Conservation (phyloP, 2,797 vertebrate genomes). For the Merluccius polli region DNA sequence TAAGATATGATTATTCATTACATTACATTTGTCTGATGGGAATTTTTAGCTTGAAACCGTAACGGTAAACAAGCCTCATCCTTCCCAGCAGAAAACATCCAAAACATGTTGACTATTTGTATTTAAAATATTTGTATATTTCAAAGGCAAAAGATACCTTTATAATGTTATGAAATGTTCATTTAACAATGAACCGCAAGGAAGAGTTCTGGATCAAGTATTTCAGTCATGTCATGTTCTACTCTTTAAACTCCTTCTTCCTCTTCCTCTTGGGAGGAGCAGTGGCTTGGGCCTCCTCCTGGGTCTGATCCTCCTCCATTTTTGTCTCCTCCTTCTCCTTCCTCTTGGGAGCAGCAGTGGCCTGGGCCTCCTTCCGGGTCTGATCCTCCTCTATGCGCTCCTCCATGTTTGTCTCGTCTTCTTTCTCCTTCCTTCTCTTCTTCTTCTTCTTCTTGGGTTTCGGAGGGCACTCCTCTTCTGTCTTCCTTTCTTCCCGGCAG, state of each 20-base stretch:
- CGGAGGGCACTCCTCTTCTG: not conserved
- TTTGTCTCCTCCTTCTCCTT: not conserved
- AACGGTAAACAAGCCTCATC: not conserved
- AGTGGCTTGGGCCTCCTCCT: not conserved
- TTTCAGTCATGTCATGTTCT: not conserved
- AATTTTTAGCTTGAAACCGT: not conserved
- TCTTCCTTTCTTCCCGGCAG: not conserved
- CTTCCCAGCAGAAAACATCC: not conserved
- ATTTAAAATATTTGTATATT: not conserved
- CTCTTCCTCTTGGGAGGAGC: conserved; percentile 39
- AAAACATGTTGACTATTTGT: not conserved
- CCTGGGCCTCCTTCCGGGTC: not conserved
- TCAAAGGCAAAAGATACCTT: not conserved
- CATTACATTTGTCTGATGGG: not conserved
- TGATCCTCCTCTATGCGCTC: conserved; percentile 10
- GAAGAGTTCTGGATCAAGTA: not conserved
- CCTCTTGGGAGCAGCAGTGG: conserved; percentile 25
- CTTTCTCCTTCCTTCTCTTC: not conserved
- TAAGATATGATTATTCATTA: not conserved
- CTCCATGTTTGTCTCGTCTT: not conserved
- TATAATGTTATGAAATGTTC: not conserved
- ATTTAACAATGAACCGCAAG: not conserved
- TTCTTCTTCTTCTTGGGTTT: not conserved
- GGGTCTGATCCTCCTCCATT: not conserved
- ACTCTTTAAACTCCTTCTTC: conserved; percentile 44